Base-by-base conservation (phyloP, 37 sponge, comb jelly and placozoan species). In the Mnemiopsis leidyi region DNA sequence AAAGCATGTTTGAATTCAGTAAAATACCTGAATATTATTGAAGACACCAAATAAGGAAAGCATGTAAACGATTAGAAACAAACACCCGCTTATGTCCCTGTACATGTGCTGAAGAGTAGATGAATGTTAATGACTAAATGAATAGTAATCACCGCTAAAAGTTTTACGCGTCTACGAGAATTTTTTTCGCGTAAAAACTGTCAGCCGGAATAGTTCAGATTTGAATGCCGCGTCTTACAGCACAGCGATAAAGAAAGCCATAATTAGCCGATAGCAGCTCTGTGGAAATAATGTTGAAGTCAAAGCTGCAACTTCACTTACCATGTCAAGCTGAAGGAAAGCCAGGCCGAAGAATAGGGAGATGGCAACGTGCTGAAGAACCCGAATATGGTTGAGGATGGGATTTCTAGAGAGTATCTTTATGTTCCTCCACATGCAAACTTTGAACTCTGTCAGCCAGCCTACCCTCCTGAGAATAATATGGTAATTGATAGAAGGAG, bases 371-470 rank as follows among this genome's bases (percentile, higher is more conserved):
- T 71, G 75, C 38, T 83, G 88, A 7, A 37, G 38, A 24, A 83
- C 48, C 48, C 88, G 39, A 23, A 83, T 38, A 39, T 83, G 39
- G 21, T 37, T 83, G 24, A 83, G 88, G 25, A 83, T 39, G 48
- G 88, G 88, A 83, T 83, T 83, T 23, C 88, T 16, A 9, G 48
- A 25, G 39, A 83, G 48, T 29, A 83, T 83, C 39, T 39, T 83
- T 18, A 83, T 29, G 26, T 37, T 39, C 48, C 88, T n/a, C 88
- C 88, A 83, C 48, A 31, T 29, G n/a, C 75, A 71, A 13, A 18
- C 75, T 28, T 5, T 71, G 30, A 71, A 71, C 30, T 71, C 30
- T 71, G 30, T 71, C n/a, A n/a, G 30, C 25, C 25, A 71, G 25
- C 75, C n/a, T 71, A 71, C 75, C 20, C 75, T 13, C 75, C 75